Conservation (phyloP, 2,888 invertebrate genomes). For the Acanthacorydalis orientalis region DNA sequence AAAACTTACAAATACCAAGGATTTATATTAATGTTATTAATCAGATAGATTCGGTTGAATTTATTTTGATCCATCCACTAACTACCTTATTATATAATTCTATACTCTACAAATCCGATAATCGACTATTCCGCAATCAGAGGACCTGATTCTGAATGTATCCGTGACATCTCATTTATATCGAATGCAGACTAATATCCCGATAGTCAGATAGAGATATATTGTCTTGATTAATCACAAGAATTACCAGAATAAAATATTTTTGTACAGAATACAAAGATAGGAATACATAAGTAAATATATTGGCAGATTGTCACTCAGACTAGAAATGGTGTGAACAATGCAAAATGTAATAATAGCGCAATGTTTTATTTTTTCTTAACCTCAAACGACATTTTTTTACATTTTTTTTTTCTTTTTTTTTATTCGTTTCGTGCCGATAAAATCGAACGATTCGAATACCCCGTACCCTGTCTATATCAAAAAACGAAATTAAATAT, state of each 20-base stretch:
- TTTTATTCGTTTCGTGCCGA: not conserved
- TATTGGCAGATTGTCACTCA: slow-evolving; percentile 6
- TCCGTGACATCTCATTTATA: too few relatives aligned
- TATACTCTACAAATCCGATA: too few relatives aligned
- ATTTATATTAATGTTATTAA: too few relatives aligned
- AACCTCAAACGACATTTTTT: not conserved
- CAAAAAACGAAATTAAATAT: not conserved
- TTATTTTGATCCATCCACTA: too few relatives aligned
- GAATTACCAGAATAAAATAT: not conserved
- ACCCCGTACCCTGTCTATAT: not conserved
- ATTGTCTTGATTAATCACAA: not conserved
- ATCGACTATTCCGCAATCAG: too few relatives aligned
- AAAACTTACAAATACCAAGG: too few relatives aligned
- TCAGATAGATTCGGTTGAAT: too few relatives aligned
- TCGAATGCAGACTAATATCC: too few relatives aligned
- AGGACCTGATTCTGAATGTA: too few relatives aligned
- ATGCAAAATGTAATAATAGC: not conserved
- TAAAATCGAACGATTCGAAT: not conserved
- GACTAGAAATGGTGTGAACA: slow-evolving; percentile 4
- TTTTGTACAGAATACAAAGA: too few relatives aligned
- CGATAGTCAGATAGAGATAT: too few relatives aligned
- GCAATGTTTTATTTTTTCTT: not conserved
- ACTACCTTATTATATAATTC: too few relatives aligned
- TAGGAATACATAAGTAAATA: slow-evolving; percentile 2
- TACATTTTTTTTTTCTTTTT: not conserved